Percentiles rank a stretch among this genome's conserved stretches.
phyloP scores from a whole-genome alignment of 2,888 invertebrate species.

The Pristionchus fissidentatus region DNA sequence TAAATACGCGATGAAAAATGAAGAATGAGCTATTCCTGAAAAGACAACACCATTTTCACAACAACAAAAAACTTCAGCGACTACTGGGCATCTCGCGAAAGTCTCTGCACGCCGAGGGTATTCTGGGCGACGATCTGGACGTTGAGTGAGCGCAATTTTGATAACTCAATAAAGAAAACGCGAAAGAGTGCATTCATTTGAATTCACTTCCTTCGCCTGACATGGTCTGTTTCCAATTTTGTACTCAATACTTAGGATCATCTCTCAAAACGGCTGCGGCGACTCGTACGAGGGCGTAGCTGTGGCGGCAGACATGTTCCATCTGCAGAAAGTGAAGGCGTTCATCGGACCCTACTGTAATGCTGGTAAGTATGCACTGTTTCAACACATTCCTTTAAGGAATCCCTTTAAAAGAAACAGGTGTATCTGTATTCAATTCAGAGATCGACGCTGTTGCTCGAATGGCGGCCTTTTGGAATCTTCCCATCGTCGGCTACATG shows the following conservation, averaged over 20 bases:
- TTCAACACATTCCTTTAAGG: neutral
- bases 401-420: neutral
- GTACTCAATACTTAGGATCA: slow-evolving; percentile 56
- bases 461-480: slow-evolving; percentile 41
- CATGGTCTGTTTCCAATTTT: no score
- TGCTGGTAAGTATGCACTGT: slow-evolving; percentile 46
- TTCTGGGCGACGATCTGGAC: slow-evolving; percentile 2
- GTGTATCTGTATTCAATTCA: neutral
- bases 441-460: slow-evolving; percentile 36
- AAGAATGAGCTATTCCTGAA: no score
- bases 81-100: neutral
- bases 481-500: slow-evolving; percentile 45
- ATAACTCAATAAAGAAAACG: no score
- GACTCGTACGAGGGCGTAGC: slow-evolving; percentile 64
- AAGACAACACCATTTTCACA: no score
- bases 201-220: no score
- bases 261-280: slow-evolving; percentile 60
- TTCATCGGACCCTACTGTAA: slow-evolving; percentile 67
- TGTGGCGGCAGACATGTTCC: slow-evolving; percentile 65
- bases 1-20: no score
- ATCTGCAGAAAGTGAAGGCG: slow-evolving; percentile 63
- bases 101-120: neutral
- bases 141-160: neutral
- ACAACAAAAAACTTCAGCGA: no score
- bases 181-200: no score